These are phyloP conservation scores for Strix uralensis DNA, from an alignment of 2,113 vertebrate species.

Conservation along the genomic window DNA sequence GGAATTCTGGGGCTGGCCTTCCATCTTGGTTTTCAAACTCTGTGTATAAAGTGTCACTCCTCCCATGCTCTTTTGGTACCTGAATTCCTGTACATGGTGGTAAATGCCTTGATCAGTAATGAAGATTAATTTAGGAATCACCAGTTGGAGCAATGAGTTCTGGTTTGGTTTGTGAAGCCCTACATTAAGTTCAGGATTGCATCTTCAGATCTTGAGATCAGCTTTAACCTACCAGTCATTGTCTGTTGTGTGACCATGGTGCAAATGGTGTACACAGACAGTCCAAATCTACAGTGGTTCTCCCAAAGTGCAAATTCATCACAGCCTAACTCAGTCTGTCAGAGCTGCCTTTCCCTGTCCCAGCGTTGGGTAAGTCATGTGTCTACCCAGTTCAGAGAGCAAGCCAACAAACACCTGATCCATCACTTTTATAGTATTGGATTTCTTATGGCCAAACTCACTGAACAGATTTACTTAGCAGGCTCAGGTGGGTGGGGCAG, in stretches of 20 bases:
- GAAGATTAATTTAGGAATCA: not conserved
- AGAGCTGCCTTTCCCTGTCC: not conserved
- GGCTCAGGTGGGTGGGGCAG: not conserved
- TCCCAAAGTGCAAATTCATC: rapidly evolving
- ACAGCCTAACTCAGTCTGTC: not conserved
- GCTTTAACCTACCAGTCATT: rapidly evolving
- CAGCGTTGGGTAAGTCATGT: rapidly evolving
- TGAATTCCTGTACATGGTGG: not conserved
- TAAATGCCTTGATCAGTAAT: not conserved
- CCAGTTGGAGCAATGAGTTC: not conserved
- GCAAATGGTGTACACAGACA: too few relatives aligned
- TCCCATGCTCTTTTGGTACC: not conserved
- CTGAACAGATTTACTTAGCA: not conserved
- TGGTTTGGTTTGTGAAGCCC: not conserved
- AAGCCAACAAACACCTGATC: not conserved
- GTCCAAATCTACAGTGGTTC: rapidly evolving
- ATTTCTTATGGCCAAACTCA: not conserved
- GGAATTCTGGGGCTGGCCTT: not conserved
- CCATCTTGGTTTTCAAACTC: not conserved
- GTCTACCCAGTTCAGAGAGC: not conserved
- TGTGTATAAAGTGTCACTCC: not conserved
- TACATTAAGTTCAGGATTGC: not conserved
- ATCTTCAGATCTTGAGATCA: not conserved
- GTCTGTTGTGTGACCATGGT: not conserved
- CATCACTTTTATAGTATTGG: not conserved